Percentiles rank a stretch among this genome's conserved stretches.
phyloP scores from a whole-genome alignment of 2,888 invertebrate genomes.

The Alloscopus bannaensis region DNA sequence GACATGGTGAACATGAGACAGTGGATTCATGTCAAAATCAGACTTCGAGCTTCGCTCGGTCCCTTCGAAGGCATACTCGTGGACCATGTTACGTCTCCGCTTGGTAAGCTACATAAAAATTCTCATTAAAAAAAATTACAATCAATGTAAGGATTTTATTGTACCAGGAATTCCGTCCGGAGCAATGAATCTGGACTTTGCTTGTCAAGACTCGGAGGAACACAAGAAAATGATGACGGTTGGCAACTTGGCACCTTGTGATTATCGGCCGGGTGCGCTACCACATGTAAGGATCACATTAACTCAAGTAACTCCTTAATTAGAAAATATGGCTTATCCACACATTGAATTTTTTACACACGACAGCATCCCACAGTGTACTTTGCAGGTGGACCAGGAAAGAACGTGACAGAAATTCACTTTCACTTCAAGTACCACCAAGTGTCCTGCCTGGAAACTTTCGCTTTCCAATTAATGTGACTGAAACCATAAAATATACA shows the following conservation, averaged over 20 bases:
- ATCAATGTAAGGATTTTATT: too few species aligned
- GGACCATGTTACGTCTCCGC: not conserved
- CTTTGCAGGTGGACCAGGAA: not conserved
- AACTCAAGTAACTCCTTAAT: not conserved
- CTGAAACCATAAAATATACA: not conserved
- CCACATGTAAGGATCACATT: not conserved
- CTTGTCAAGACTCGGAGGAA: not conserved
- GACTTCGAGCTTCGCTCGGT: too few species aligned
- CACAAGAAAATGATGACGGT: not conserved
- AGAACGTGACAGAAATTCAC: not conserved
- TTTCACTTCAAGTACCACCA: constrained; percentile 3
- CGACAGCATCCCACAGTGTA: constrained; percentile 7
- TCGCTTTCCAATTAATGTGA: constrained; percentile 11
- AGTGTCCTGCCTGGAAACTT: not conserved
- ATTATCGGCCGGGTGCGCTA: not conserved
- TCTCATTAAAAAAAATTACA: too few species aligned
- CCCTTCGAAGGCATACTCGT: not conserved
- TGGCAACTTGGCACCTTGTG: not conserved
- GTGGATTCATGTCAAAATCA: constrained; percentile 37
- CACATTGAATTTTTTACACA: not conserved
- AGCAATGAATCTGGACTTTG: not conserved
- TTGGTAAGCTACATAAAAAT: constrained; percentile 9
- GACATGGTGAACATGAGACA: constrained; percentile 37
- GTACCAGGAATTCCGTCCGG: not conserved
- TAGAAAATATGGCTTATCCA: constrained; percentile 3